phyloP scores from a whole-genome alignment of 2,797 vertebrate genomes.

The Mus spretus region DNA sequence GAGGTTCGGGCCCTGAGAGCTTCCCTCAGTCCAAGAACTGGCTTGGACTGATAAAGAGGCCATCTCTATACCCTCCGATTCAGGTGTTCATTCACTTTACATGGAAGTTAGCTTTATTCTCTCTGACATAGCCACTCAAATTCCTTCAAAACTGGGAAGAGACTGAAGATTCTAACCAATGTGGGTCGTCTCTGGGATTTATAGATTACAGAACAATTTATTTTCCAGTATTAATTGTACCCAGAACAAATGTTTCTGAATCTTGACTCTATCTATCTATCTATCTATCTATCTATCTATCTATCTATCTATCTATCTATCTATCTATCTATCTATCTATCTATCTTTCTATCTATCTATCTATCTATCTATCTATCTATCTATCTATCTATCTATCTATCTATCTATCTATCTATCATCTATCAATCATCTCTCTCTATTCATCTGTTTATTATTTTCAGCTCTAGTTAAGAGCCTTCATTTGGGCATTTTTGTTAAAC shows the following conservation, averaged over 20 bases:
- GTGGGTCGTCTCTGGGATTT: neutral
- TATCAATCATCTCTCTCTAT: too few species aligned
- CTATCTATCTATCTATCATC: neutral
- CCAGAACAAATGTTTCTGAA: neutral
- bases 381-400: neutral
- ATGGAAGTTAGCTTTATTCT: neutral
- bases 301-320: neutral
- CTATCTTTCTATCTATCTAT: neutral
- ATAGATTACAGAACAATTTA: neutral
- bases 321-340: neutral
- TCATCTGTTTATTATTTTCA: neutral
- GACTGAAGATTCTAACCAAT: neutral
- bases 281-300: too few species aligned
- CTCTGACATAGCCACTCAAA: neutral
- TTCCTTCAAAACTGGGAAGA: neutral
- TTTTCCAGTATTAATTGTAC: neutral
- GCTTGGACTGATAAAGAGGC: fast-evolving
- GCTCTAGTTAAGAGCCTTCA: neutral
- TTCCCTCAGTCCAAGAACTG: fast-evolving
- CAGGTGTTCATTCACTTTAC: neutral
- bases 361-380: too few species aligned
- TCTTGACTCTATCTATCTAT: neutral
- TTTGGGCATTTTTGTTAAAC: neutral
- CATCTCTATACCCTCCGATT: fast-evolving
- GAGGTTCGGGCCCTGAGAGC: too few species aligned